phyloP scores from a whole-genome alignment of 2,113 vertebrate species.

The Leucoraja erinaceus region DNA sequence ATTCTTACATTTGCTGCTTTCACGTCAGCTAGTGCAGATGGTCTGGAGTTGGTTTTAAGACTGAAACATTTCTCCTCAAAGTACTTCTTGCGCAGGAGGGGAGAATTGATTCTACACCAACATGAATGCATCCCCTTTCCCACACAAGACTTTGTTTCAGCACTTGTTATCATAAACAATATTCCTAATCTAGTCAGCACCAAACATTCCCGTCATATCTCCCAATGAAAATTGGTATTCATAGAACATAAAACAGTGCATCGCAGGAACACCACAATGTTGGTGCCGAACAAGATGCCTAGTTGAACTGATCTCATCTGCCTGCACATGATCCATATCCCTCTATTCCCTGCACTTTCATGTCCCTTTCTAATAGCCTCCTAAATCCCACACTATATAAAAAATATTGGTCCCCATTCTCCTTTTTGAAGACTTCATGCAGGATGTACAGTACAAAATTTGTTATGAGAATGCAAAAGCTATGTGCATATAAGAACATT shows the following conservation, averaged over 20 bases:
- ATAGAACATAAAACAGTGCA: not conserved
- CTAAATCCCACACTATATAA: not conserved
- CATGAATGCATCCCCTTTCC: not conserved
- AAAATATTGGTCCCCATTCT: not conserved
- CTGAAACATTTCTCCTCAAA: not conserved
- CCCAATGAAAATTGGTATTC: not conserved
- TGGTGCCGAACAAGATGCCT: too few relatives aligned
- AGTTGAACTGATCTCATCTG: too few relatives aligned
- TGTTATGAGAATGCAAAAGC: not conserved
- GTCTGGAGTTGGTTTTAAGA: not conserved
- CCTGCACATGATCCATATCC: too few relatives aligned
- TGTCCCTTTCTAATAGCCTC: too few relatives aligned
- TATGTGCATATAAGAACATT: not conserved
- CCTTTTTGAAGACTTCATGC: not conserved
- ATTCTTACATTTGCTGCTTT: not conserved
- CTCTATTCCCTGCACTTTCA: too few relatives aligned
- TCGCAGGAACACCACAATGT: too few relatives aligned
- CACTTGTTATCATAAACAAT: not conserved
- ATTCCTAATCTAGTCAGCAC: not conserved
- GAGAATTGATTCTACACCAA: too few relatives aligned
- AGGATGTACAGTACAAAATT: not conserved
- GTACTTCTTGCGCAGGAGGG: not conserved
- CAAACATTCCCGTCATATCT: not conserved
- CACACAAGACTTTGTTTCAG: not conserved
- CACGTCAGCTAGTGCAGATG: not conserved